These are phyloP conservation scores for Falco concolor DNA, from an alignment of 2,797 vertebrate genomes.

Conservation along the genomic window DNA sequence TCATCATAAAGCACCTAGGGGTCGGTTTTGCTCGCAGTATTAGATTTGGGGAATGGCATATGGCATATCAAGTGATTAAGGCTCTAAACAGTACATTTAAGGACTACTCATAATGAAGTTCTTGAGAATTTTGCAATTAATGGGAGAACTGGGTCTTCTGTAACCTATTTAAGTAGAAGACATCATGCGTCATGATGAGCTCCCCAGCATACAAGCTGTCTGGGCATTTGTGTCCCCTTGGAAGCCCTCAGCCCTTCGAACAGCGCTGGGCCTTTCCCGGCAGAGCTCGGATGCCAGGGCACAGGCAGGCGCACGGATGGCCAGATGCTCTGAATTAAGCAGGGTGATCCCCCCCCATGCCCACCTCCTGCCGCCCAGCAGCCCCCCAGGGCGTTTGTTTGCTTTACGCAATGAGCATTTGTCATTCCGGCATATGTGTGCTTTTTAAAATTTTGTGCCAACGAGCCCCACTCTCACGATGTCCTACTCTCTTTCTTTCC, in stretches of 20 bases:
- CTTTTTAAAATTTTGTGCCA: not conserved
- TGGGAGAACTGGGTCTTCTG: not conserved
- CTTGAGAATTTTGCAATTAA: not conserved
- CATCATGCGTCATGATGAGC: not conserved
- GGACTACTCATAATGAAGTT: not conserved
- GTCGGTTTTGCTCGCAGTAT: not conserved
- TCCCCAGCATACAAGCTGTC: not conserved
- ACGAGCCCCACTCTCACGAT: not conserved
- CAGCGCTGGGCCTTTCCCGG: fast-evolving
- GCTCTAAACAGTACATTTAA: not conserved
- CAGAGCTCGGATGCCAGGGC: fast-evolving
- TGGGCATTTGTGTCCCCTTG: not conserved
- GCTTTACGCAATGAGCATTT: not conserved
- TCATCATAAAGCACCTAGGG: not conserved
- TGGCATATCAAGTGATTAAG: not conserved
- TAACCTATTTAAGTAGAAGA: not conserved
- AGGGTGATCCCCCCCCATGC: not conserved
- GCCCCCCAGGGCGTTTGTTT: not conserved
- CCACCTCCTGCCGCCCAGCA: not conserved
- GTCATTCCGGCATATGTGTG: not conserved
- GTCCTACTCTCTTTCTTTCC: not conserved
- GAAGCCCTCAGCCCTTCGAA: not conserved
- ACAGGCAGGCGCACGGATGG: not conserved
- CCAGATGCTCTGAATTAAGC: fast-evolving
- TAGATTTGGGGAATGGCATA: not conserved